Percentiles rank a stretch among this genome's conserved stretches.
These are phyloP conservation scores for Medauroidea extradentata DNA, from an alignment of 1,140 invertebrate genomes.

Conservation along the genomic window DNA sequence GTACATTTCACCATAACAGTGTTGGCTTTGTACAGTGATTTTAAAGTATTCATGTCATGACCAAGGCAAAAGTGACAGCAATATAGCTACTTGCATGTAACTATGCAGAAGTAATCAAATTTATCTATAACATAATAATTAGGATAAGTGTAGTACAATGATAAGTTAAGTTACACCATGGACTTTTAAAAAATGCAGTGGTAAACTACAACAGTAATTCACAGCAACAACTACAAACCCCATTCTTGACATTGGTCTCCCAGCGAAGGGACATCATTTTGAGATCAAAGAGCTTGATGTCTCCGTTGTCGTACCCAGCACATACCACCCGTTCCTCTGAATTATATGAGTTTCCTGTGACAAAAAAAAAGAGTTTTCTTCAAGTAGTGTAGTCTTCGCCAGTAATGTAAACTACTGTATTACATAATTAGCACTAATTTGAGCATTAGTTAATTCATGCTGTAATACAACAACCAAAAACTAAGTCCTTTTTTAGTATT, in stretches of 20 bases:
- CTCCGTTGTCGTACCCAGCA: conserved; percentile 95
- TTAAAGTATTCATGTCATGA: no score
- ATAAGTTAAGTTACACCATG: not conserved
- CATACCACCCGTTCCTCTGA: conserved; percentile 77
- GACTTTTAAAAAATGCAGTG: not conserved
- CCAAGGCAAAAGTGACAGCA: no score
- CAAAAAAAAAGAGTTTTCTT: conserved; percentile 19
- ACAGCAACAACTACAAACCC: conserved; percentile 53
- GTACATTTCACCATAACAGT: no score
- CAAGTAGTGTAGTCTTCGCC: not conserved
- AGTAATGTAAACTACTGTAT: not conserved
- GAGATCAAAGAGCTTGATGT: conserved; percentile 94
- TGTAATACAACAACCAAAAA: not conserved
- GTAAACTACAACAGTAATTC: no score
- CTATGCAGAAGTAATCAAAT: no score
- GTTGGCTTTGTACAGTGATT: no score
- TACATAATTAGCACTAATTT: not conserved
- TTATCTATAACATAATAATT: no score
- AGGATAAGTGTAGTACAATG: not conserved
- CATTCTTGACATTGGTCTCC: conserved; percentile 93
- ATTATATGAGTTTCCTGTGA: conserved; percentile 73
- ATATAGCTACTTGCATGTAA: no score
- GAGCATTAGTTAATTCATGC: not conserved
- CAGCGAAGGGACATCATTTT: conserved; percentile 75
- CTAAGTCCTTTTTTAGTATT: not conserved